Evolutionary conservation across 2,797 vertebrate genomes (phyloP), one percentile per base, ranked within the genome.

Genomic region (Cephalopachus bancanus): DNA sequence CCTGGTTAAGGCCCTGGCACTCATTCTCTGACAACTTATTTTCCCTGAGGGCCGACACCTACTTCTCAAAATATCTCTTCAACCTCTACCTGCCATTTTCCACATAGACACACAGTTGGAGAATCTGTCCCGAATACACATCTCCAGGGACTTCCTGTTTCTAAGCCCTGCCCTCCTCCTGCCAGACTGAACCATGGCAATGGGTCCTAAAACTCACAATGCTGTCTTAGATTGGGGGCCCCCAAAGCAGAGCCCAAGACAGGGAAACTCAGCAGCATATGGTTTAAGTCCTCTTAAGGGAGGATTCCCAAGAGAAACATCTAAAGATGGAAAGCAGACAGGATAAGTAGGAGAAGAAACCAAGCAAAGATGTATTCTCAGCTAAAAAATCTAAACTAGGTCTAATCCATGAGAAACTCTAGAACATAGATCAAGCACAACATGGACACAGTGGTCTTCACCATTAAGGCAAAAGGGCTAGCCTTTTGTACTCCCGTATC

Each of bases 321-420:
- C 57, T 57, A 84, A 76, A 1, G 7, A 15, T 94, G n/a, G 19
- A 64, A 62, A 89, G 49, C n/a, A 80, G 37, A 74, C 0, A 72
- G 26, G 12, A n/a, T 24, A 51, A 22, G 0, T 30, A 26, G 9
- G 22, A 55, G 26, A 74, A 83, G 28, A 85, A 93, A 24, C 12
- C 30, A 93, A 30, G 44, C 51, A 84, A 69, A 76, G 44, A 67
- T 20, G 7, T 26, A 14, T 33, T 12, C 30, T 89, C 11, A 51
- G 67, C n/a, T 44, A 44, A 88, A 78, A 93, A 83, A 93, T 37
- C 12, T 80, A 85, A 92, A 89, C 28, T 83, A 83, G 74, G n/a
- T 28, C 75, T 95, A 30, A 86, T 57, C 30, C 44, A 24, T 14
- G 49, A 81, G 69, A 89, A 22, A 11, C 16, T 33, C 14, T 44